Conservation (phyloP, 2,113 vertebrate genomes). For the Hiodon alosoides region DNA sequence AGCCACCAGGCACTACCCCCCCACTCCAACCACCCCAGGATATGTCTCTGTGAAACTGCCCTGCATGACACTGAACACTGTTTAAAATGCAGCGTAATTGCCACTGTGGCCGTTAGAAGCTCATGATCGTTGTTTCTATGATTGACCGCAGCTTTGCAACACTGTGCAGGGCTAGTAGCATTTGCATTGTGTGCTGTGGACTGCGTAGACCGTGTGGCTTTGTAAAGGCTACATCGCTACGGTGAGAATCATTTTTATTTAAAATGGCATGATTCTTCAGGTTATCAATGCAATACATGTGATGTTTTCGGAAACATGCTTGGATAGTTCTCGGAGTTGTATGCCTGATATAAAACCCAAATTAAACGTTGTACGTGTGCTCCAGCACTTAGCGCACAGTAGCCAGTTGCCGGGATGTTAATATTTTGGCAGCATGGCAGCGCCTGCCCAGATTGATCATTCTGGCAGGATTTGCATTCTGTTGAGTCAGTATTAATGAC, state of each 20-base stretch:
- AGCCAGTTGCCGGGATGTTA: too few relatives aligned
- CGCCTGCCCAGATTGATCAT: not conserved
- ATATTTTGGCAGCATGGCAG: not conserved
- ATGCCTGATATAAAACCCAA: too few relatives aligned
- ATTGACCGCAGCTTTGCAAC: constrained; percentile 39
- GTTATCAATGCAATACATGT: too few relatives aligned
- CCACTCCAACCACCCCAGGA: constrained; percentile 4
- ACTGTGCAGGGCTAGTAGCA: constrained; percentile 32
- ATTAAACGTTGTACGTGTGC: too few relatives aligned
- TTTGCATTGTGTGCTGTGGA: not conserved
- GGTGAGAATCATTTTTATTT: too few relatives aligned
- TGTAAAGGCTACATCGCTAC: too few relatives aligned
- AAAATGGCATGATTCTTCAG: too few relatives aligned
- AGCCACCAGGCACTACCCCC: constrained; percentile 18
- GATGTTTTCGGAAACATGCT: too few relatives aligned
- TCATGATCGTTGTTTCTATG: constrained; percentile 50
- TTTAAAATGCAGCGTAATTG: constrained; percentile 44
- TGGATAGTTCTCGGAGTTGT: too few relatives aligned
- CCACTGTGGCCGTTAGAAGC: constrained; percentile 47
- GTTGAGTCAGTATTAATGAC: not conserved
- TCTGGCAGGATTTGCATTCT: not conserved
- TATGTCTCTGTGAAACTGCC: constrained; percentile 14
- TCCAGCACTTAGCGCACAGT: too few relatives aligned
- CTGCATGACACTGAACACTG: constrained; percentile 35
- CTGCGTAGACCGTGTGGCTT: not conserved